These are phyloP conservation scores for Gavia stellata DNA, from an alignment of 2,113 vertebrate genomes.

Conservation along the genomic window DNA sequence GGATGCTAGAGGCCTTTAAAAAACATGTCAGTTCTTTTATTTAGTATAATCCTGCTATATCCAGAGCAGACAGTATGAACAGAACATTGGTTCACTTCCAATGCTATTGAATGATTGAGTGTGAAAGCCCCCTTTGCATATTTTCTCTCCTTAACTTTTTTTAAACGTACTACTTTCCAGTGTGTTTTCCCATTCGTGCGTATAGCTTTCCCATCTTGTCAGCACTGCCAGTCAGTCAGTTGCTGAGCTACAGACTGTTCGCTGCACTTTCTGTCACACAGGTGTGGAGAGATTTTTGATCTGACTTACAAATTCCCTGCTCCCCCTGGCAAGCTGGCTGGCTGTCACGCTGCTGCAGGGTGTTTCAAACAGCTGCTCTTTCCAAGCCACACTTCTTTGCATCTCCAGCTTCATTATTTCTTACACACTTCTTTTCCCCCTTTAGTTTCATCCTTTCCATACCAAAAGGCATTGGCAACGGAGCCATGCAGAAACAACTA, in stretches of 20 bases:
- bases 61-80: slow-evolving; percentile 16
- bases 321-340: background rate
- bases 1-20: background rate
- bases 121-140: slow-evolving; percentile 6
- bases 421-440: background rate
- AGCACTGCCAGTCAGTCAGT: slow-evolving; percentile 4
- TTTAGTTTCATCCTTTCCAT: background rate
- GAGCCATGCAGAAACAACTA: background rate
- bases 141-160: background rate
- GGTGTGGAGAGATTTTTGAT: slow-evolving; percentile 48
- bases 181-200: slow-evolving; percentile 10
- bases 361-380: slow-evolving; percentile 4
- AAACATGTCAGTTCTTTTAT: background rate
- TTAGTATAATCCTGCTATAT: background rate
- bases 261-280: background rate
- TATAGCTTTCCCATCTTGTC: slow-evolving; percentile 15
- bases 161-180: background rate
- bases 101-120: slow-evolving; percentile 16
- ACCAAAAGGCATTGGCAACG: background rate
- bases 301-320: background rate
- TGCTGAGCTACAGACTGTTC: background rate
- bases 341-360: background rate
- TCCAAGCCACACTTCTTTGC: background rate
- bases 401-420: background rate
- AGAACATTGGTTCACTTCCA: slow-evolving; percentile 46